Base-by-base conservation (phyloP, 2,888 invertebrate species). In the Deilephila porcellus region DNA sequence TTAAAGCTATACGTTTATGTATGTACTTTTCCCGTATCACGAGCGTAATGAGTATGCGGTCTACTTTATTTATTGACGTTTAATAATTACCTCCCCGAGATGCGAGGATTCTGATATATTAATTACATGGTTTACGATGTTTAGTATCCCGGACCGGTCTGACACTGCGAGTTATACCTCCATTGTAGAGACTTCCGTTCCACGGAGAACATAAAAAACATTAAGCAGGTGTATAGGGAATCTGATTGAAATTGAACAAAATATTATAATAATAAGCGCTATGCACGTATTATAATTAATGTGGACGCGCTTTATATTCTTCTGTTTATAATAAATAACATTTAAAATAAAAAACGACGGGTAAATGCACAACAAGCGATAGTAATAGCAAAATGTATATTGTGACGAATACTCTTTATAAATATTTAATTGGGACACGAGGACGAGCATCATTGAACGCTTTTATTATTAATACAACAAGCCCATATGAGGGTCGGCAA, bases 361-460 rank as follows among this genome's bases (percentile, higher is more conserved):
- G 37, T 56, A 25, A 37, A 52, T 60, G 52, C 37, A 71, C n/a
- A 19, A 71, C 32, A 62, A 17, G 56, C 20, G 34, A 19, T 19
- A 20, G 20, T 71, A 56, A 19, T 37, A 72, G 62, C 53, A 72
- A 19, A 64, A 72, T 56, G 74, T 63, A 73, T 71, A 71, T 71
- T 56, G 71, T 74, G 34, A 79, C 73, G 76, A 79, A 78, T 75
- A 76, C 52, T 63, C 75, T 78, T 56, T 76, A 62, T 87, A 87
- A 87, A 89, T 87, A 88, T 87, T 88, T 88, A 90, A 91, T 90
- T 90, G 88, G 88, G 88, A 85, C 87, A 88, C 83, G 86, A 90
- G 85, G 86, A 87, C 85, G 82, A 87, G 84, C 78, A 81, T 86
- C 88, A 90, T 90, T 89, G 87, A 88, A 87, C 84, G 86, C 86